These are phyloP conservation scores for Novumbra hubbsi DNA, from an alignment of 2,797 vertebrate species.

Conservation along the genomic window DNA sequence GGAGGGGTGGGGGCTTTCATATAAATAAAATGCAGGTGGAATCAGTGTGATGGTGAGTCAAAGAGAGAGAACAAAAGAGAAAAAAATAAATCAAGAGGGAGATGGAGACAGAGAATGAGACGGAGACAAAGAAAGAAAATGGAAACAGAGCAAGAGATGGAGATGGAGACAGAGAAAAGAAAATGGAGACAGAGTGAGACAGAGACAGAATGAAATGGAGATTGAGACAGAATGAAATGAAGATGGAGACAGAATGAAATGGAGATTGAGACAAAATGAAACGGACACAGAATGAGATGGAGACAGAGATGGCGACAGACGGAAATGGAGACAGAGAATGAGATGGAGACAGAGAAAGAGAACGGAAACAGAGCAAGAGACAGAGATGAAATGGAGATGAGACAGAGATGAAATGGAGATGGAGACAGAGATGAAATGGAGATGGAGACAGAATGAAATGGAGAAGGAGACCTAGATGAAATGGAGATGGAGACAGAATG, in stretches of 20 bases:
- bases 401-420: neutral
- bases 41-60: slow-evolving; percentile 67
- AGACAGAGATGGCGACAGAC: neutral
- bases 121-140: neutral
- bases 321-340: neutral
- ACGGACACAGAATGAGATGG: neutral
- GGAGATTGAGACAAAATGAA: neutral
- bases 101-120: neutral
- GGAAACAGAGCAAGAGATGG: neutral
- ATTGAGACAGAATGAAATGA: neutral
- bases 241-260: neutral
- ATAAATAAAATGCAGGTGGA: slow-evolving; percentile 75
- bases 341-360: neutral
- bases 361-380: neutral
- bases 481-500: neutral
- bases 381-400: neutral
- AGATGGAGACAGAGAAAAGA: neutral
- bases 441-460: neutral
- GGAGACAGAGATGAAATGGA: neutral
- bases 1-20: slow-evolving; percentile 56
- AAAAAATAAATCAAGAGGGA: neutral
- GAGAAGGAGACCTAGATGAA: neutral
- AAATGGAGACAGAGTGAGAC: neutral
- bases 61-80: neutral
- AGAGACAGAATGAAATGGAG: neutral